These are phyloP conservation scores for Danaus chrysippus DNA, from an alignment of 2,888 invertebrate genomes.

Conservation along the genomic window DNA sequence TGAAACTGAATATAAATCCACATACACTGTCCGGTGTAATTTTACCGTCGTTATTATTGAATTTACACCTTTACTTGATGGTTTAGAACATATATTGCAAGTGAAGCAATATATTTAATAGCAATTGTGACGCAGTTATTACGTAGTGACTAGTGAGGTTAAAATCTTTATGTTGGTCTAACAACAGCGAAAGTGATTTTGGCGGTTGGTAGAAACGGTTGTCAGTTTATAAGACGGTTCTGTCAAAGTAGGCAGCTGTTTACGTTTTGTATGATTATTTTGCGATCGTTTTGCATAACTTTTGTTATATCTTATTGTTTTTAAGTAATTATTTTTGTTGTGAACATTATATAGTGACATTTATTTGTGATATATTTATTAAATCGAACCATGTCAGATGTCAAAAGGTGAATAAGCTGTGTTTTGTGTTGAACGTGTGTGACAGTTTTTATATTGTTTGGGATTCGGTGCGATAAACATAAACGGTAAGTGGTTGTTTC, in stretches of 20 bases:
- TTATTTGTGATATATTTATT: conserved; percentile 55
- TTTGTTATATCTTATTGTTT: conserved; percentile 73
- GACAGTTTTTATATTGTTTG: conserved; percentile 75
- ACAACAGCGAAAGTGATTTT: conserved; percentile 61
- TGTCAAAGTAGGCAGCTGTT: conserved; percentile 78
- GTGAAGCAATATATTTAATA: not conserved
- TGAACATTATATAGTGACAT: conserved; percentile 55
- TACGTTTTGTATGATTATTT: conserved; percentile 77
- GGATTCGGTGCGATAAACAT: conserved; percentile 72
- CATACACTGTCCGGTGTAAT: too few relatives aligned
- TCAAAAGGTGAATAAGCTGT: conserved; percentile 75
- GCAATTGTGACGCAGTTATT: conserved; percentile 21
- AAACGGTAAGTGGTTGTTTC: conserved; percentile 68
- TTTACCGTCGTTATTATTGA: not conserved
- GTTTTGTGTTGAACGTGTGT: conserved; percentile 73
- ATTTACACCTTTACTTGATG: not conserved
- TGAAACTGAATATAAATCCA: too few relatives aligned
- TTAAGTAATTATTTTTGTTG: conserved; percentile 65
- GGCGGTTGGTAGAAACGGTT: conserved; percentile 60
- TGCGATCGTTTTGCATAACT: conserved; percentile 74
- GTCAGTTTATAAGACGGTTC: conserved; percentile 71
- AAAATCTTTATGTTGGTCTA: conserved; percentile 40
- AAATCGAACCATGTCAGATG: conserved; percentile 70
- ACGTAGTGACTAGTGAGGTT: conserved; percentile 29
- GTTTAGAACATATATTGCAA: not conserved